Evolutionary conservation across 2,797 vertebrate genomes (phyloP).

Genomic region (Scarus forsteni): DNA sequence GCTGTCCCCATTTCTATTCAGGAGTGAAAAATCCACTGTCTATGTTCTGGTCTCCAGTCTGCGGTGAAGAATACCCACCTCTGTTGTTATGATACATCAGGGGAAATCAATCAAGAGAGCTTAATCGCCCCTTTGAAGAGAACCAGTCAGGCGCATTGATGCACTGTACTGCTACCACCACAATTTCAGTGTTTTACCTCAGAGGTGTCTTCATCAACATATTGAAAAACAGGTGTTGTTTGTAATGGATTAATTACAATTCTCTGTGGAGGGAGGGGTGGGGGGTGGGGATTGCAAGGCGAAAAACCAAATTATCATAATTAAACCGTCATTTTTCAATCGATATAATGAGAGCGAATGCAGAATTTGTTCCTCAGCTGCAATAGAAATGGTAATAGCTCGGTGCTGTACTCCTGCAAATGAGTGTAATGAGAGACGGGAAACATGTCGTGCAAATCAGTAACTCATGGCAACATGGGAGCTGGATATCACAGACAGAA

Average conservation of each 20-base stretch:
- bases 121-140: constrained; percentile 59
- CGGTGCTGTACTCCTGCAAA: not conserved
- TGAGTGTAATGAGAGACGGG: constrained; percentile 20
- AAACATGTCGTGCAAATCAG: constrained; percentile 28
- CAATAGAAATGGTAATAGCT: constrained; percentile 11
- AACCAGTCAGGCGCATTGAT: constrained; percentile 47
- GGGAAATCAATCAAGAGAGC: constrained; percentile 68
- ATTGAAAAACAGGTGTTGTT: constrained; percentile 74
- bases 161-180: constrained; percentile 31
- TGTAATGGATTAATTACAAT: constrained; percentile 76
- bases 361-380: constrained; percentile 20
- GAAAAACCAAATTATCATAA: constrained; percentile 69
- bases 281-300: constrained; percentile 32
- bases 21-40: constrained; percentile 26
- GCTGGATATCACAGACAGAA: not conserved
- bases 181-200: constrained; percentile 46
- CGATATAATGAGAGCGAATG: constrained; percentile 53
- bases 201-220: constrained; percentile 69
- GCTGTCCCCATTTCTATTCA: constrained; percentile 7
- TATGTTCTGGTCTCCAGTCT: constrained; percentile 21
- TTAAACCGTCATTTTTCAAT: constrained; percentile 70
- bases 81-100: constrained; percentile 58
- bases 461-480: not conserved
- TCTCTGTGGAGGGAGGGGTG: constrained; percentile 44
- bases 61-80: constrained; percentile 33